Base-by-base conservation (phyloP, 2,797 vertebrate genomes). In the Pogonophryne albipinna region DNA sequence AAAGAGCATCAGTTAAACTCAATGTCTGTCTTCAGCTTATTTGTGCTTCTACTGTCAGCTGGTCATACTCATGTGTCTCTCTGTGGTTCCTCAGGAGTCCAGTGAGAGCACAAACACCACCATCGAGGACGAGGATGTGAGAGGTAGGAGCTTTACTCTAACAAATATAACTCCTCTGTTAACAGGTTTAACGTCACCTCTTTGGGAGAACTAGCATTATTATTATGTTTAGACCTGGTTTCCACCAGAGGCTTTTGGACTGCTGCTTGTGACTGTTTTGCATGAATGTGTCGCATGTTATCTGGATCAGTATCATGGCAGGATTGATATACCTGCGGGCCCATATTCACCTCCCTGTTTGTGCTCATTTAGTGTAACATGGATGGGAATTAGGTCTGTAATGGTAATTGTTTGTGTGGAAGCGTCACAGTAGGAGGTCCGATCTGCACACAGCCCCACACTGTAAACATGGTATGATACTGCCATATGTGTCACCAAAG, bases 41-140 rank as follows among this genome's bases (percentile, higher is more conserved):
- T 76, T 34, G 41, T 52, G 42, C 34, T 34, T 49, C 34, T 34
- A 4, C 0, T 0, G 14, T 45, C 44, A 7, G 9, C 70, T 23
- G 19, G 5, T 64, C 49, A 2, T n/a, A 50, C 65, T 81, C 17
- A 51, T 31, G 4, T 4, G 10, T 19, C 1, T 27, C 71, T 44
- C 50, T 81, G 61, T 83, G 83, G 4, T 91, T 84, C 90, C 56
- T 47, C 93, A 99, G 98, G 98, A 99, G 83, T 99, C 98, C 71
- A 98, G 97, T 0, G 98, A 99, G 92, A 99, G 98, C 50, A 94
- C 96, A 83, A 99, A 98, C 91, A 99, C 98, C 3, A 99, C 98
- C 75, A 98, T 99, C 13, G 98, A 99, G 82, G 98, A 99, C 23
- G 98, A 99, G 90, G 98, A 99, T 51, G 96, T 99, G 75, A 98